phyloP scores from a whole-genome alignment of 2,797 vertebrate species.

The Brachyalestes nurse region DNA sequence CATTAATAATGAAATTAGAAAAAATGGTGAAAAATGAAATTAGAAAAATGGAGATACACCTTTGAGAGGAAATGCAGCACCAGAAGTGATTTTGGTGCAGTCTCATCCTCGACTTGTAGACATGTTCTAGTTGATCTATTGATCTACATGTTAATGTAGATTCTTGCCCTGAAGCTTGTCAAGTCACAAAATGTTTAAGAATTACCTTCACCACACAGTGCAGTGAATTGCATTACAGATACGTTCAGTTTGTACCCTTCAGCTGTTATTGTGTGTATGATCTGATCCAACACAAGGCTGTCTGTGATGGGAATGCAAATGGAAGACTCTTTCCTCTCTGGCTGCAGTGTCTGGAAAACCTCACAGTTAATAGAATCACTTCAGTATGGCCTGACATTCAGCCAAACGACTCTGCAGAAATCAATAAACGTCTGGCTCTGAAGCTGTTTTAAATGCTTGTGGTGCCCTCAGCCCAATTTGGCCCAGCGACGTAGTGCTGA shows the following conservation, averaged over 20 bases:
- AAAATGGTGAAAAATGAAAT: too few species aligned
- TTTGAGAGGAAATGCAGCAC: not conserved
- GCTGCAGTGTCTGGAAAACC: constrained; percentile 19
- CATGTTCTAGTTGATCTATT: not conserved
- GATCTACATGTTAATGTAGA: not conserved
- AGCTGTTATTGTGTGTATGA: not conserved
- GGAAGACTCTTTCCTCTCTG: constrained; percentile 35
- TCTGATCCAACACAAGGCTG: not conserved
- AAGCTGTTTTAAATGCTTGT: constrained; percentile 45
- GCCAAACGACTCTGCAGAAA: constrained; percentile 44
- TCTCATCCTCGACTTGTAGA: not conserved
- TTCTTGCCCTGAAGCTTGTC: not conserved
- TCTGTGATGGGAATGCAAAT: constrained; percentile 51
- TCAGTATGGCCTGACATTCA: constrained; percentile 53
- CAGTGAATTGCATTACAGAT: not conserved
- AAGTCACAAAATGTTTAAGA: not conserved
- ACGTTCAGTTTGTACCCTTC: not conserved
- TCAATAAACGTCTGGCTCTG: constrained; percentile 51
- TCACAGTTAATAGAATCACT: constrained; percentile 51
- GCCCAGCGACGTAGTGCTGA: not conserved
- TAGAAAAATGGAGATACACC: not conserved
- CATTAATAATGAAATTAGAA: too few species aligned
- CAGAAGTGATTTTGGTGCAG: not conserved
- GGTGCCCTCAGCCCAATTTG: constrained; percentile 21
- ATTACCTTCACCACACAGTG: not conserved